phyloP scores from a whole-genome alignment of 2,888 invertebrate genomes.

The Euproctis similis region DNA sequence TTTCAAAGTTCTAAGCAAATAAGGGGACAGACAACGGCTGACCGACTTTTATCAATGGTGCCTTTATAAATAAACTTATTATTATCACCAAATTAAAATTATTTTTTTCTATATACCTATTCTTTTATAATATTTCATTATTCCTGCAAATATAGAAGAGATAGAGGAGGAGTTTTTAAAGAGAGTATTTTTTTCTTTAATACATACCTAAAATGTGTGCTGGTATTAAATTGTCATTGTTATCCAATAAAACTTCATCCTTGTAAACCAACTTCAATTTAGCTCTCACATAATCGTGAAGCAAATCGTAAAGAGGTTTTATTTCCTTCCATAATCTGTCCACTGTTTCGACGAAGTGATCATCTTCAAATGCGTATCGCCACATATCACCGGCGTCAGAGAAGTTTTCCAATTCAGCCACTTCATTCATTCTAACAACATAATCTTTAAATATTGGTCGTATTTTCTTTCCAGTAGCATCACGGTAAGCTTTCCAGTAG shows the following conservation, averaged over 20 bases:
- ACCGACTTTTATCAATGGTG: no score
- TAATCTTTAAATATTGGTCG: conserved; percentile 76
- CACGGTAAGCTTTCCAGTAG: conserved; percentile 80
- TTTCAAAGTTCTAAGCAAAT: no score
- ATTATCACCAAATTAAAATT: no score
- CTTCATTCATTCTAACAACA: conserved; percentile 77
- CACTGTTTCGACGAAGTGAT: conserved; percentile 55
- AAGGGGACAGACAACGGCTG: no score
- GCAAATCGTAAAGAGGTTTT: conserved; percentile 77
- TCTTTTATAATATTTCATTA: neutral
- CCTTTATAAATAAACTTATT: no score
- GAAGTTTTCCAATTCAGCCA: conserved; percentile 72
- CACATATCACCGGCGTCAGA: conserved; percentile 66
- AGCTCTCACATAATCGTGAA: conserved; percentile 78
- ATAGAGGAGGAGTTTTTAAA: no score
- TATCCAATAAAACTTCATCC: conserved; percentile 47
- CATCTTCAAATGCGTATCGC: conserved; percentile 62
- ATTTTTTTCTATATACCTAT: neutral
- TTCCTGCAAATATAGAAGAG: no score
- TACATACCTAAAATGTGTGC: conserved; percentile 80
- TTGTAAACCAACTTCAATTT: conserved; percentile 72
- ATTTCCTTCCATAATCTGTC: conserved; percentile 74
- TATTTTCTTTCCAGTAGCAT: conserved; percentile 78
- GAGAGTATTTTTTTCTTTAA: no score
- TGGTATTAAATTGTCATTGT: conserved; percentile 76